These are phyloP conservation scores for Rhincodon typus DNA, from an alignment of 2,797 vertebrate species.

Conservation along the genomic window DNA sequence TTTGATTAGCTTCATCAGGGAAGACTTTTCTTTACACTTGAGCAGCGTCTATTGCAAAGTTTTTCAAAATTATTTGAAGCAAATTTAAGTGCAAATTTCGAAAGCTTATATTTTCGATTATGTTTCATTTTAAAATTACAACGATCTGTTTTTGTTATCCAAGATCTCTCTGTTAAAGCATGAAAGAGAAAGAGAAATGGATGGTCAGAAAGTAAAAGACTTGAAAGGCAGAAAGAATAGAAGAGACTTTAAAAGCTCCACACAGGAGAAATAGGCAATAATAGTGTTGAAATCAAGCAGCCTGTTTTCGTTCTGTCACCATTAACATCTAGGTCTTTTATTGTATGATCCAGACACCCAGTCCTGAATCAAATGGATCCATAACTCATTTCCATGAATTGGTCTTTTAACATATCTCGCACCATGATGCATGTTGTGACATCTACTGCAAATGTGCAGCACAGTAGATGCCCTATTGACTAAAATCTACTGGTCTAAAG, in stretches of 20 bases:
- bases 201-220: background rate
- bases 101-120: no score
- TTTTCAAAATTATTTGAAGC: no score
- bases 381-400: background rate
- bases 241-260: background rate
- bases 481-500: background rate
- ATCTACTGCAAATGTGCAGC: background rate
- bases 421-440: background rate
- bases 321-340: background rate
- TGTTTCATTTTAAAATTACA: no score
- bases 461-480: background rate
- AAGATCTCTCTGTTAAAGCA: no score
- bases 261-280: background rate
- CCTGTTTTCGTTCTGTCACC: background rate
- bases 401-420: background rate
- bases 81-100: no score
- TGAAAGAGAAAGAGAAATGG: background rate
- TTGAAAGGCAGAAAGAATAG: background rate
- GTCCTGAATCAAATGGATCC: background rate
- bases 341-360: background rate
- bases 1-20: no score
- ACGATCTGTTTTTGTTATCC: no score
- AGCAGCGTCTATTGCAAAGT: no score
- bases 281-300: background rate
- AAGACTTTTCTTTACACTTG: no score